A percentile compares a stretch with the other conserved stretches of the same genome.
Conservation (phyloP, 2,888 invertebrate species). For the Chloroclysta siterata region DNA sequence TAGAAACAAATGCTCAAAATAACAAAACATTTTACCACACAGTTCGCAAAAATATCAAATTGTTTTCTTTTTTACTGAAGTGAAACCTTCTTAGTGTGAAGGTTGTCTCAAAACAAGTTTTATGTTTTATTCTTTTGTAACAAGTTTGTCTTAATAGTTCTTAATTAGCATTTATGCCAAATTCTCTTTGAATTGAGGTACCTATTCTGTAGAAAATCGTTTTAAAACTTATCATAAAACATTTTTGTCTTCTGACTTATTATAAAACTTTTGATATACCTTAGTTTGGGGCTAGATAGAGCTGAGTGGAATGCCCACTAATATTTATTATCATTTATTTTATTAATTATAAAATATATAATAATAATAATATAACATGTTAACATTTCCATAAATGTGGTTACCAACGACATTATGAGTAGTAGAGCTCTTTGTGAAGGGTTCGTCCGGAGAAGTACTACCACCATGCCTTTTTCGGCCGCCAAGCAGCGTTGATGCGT, state of each 20-base stretch:
- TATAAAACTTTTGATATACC: neutral
- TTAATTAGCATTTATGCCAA: conserved; percentile 30
- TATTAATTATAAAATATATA: too few relatives aligned
- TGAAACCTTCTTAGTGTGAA: conserved; percentile 31
- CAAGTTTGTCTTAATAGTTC: conserved; percentile 33
- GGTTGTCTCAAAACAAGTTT: conserved; percentile 35
- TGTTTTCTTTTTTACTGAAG: conserved; percentile 25
- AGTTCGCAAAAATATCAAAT: conserved; percentile 10
- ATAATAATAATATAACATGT: too few relatives aligned
- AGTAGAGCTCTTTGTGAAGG: too few relatives aligned
- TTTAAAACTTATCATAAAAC: too few relatives aligned
- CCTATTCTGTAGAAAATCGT: neutral
- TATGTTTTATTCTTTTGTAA: conserved; percentile 31
- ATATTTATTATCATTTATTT: too few relatives aligned
- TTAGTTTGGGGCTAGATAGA: too few relatives aligned
- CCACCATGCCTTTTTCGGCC: too few relatives aligned
- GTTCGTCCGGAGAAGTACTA: too few relatives aligned
- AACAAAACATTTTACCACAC: conserved; percentile 16
- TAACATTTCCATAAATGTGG: too few relatives aligned
- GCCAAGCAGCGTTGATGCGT: too few relatives aligned
- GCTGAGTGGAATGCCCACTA: too few relatives aligned
- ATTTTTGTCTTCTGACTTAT: neutral
- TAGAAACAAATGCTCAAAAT: neutral
- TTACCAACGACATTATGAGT: too few relatives aligned
- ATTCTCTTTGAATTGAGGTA: conserved; percentile 24